Evolutionary conservation across 2,113 vertebrate species (phyloP).

Genomic region (Numida meleagris): DNA sequence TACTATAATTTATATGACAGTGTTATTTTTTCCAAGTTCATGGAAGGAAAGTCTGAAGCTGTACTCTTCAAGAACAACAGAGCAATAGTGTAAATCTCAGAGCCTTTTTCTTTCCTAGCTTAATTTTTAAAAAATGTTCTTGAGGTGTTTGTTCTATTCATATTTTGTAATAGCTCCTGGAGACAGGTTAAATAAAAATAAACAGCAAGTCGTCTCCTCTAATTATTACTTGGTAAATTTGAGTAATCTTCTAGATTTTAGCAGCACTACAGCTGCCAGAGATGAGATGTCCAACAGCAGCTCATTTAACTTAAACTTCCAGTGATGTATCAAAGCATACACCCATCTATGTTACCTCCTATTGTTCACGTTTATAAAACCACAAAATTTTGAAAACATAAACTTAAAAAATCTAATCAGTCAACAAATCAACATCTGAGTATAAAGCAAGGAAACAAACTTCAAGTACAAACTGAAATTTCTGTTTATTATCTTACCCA

Average conservation of each 20-base stretch:
- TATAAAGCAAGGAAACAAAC: neutral
- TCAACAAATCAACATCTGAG: neutral
- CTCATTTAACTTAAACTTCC: conserved; percentile 1
- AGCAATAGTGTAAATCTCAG: neutral
- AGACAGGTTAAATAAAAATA: conserved; percentile 11
- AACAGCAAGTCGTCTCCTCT: neutral
- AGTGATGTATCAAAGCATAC: neutral
- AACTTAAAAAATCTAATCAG: conserved; percentile 13
- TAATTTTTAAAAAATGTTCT: neutral
- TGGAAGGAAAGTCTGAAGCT: neutral
- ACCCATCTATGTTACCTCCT: neutral
- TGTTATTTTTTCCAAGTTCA: neutral
- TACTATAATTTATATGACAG: neutral
- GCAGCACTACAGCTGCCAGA: neutral
- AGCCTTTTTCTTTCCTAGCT: neutral
- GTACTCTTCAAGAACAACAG: neutral
- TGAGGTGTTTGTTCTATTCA: neutral
- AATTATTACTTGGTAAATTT: conserved; percentile 8
- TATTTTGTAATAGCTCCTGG: neutral
- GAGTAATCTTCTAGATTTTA: conserved; percentile 43
- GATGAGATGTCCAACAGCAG: neutral
- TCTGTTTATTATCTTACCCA: conserved; percentile 87
- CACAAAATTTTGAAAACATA: neutral
- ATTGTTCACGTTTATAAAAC: neutral
- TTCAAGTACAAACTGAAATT: conserved; percentile 46